These are phyloP conservation scores for Globia sparganii DNA, from an alignment of 2,888 invertebrate genomes.

Conservation along the genomic window DNA sequence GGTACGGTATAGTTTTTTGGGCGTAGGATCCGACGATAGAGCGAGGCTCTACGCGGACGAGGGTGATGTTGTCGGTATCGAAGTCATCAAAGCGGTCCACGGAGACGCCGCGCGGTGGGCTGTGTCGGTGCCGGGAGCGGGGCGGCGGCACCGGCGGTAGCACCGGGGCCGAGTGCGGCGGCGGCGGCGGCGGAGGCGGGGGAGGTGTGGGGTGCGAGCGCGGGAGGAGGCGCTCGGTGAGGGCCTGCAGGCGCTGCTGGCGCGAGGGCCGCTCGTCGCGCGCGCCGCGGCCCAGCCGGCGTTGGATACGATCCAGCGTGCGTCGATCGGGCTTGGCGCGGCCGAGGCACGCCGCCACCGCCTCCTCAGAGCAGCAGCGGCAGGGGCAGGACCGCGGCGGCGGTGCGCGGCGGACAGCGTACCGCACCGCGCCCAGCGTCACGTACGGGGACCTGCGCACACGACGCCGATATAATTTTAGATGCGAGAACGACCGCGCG, in stretches of 20 bases:
- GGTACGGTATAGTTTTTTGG: conserved; percentile 93
- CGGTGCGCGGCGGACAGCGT: conserved; percentile 92
- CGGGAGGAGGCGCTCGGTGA: conserved; percentile 94
- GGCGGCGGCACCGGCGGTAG: conserved; percentile 90
- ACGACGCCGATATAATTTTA: conserved; percentile 76
- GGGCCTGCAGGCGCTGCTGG: conserved; percentile 94
- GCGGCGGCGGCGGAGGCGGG: conserved; percentile 84
- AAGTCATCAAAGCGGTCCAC: conserved; percentile 87
- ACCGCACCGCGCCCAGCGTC: conserved; percentile 93
- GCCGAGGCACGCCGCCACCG: conserved; percentile 89
- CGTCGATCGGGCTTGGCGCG: conserved; percentile 90
- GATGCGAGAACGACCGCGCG: conserved; percentile 70
- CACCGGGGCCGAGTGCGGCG: conserved; percentile 89
- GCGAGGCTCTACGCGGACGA: conserved; percentile 91
- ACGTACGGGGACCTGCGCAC: conserved; percentile 90
- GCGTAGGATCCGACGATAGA: conserved; percentile 91
- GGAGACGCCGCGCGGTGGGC: conserved; percentile 86
- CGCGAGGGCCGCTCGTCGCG: conserved; percentile 89
- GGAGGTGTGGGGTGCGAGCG: conserved; percentile 80
- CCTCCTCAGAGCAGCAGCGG: conserved; percentile 90
- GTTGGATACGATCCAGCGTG: conserved; percentile 96
- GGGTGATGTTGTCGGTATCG: conserved; percentile 87
- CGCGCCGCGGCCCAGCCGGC: conserved; percentile 92
- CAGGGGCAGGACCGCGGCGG: conserved; percentile 90
- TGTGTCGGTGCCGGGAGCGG: conserved; percentile 88